A percentile compares a stretch with the other conserved stretches of the same genome.
Conservation (phyloP, 2,113 vertebrate genomes). For the Ophthalmolycus amberensis region DNA sequence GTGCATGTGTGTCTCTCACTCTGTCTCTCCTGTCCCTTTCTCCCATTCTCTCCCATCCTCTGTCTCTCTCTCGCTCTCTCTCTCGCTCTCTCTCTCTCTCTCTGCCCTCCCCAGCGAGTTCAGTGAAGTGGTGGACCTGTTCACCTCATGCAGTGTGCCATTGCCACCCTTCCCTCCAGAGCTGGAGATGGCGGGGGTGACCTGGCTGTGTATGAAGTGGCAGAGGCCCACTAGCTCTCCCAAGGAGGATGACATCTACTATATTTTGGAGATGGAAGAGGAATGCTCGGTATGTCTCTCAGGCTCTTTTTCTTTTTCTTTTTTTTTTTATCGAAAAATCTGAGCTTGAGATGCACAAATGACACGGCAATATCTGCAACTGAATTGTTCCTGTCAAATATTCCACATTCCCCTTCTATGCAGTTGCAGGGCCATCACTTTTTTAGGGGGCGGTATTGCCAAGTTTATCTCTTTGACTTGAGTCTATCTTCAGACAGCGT, state of each 20-base stretch:
- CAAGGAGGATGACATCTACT: constrained; percentile 94
- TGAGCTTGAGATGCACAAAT: not conserved
- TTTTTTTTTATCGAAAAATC: not conserved
- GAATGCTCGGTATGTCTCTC: constrained; percentile 90
- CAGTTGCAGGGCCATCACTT: not conserved
- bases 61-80: constrained; percentile 46
- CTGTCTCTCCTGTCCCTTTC: constrained; percentile 48
- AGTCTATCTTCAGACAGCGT: not conserved
- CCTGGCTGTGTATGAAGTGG: constrained; percentile 94
- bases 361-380: not conserved
- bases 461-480: not conserved
- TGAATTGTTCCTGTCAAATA: not conserved
- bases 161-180: constrained; percentile 91
- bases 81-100: constrained; percentile 44
- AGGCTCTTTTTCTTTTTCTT: not conserved
- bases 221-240: constrained; percentile 92
- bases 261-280: constrained; percentile 98
- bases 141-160: constrained; percentile 97
- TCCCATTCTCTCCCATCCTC: constrained; percentile 49
- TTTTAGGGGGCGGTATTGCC: not conserved
- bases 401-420: not conserved
- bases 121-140: constrained; percentile 95
- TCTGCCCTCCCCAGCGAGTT: constrained; percentile 87
- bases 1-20: constrained; percentile 48
- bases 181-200: constrained; percentile 91